Percentiles rank a stretch among this genome's conserved stretches.
phyloP scores from a whole-genome alignment of 2,797 vertebrate genomes.

The Sebastes taczanowskii region DNA sequence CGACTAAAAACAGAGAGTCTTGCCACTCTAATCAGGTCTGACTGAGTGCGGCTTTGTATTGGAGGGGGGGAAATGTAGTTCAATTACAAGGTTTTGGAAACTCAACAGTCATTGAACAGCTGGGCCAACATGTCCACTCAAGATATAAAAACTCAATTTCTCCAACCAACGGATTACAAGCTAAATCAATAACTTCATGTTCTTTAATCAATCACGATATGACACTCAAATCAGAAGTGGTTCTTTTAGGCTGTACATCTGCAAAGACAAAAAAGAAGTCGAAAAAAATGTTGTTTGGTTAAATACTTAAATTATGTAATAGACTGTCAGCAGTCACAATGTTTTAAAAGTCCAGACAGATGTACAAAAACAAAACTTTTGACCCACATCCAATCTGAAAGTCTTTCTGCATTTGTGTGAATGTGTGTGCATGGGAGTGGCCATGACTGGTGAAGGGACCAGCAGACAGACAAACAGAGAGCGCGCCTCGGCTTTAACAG shows the following conservation, averaged over 20 bases:
- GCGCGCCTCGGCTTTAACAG: slow-evolving; percentile 78
- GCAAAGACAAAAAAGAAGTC: background rate
- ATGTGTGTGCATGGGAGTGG: slow-evolving; percentile 61
- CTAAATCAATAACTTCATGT: slow-evolving; percentile 44
- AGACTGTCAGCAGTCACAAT: slow-evolving; percentile 52
- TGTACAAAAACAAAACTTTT: slow-evolving; percentile 72
- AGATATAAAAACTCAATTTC: slow-evolving; percentile 11
- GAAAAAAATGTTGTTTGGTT: slow-evolving; percentile 30
- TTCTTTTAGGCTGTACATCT: background rate
- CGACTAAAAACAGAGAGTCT: slow-evolving; percentile 62
- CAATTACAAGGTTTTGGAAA: slow-evolving; percentile 42
- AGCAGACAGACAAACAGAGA: slow-evolving; percentile 78
- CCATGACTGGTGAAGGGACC: slow-evolving; percentile 51
- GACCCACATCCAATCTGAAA: slow-evolving; percentile 66
- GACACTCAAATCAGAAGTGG: background rate
- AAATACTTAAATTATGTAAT: slow-evolving; percentile 66
- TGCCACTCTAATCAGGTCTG: slow-evolving; percentile 53
- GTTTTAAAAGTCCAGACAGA: slow-evolving; percentile 73
- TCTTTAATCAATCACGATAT: background rate
- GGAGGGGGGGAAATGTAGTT: slow-evolving; percentile 13
- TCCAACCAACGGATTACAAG: slow-evolving; percentile 21
- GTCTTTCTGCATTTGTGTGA: slow-evolving; percentile 34
- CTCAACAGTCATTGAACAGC: slow-evolving; percentile 28
- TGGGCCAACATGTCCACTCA: background rate
- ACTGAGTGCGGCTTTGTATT: slow-evolving; percentile 31